These are phyloP conservation scores for Aphidius gifuensis DNA, from an alignment of 1,140 invertebrate species.

Conservation along the genomic window DNA sequence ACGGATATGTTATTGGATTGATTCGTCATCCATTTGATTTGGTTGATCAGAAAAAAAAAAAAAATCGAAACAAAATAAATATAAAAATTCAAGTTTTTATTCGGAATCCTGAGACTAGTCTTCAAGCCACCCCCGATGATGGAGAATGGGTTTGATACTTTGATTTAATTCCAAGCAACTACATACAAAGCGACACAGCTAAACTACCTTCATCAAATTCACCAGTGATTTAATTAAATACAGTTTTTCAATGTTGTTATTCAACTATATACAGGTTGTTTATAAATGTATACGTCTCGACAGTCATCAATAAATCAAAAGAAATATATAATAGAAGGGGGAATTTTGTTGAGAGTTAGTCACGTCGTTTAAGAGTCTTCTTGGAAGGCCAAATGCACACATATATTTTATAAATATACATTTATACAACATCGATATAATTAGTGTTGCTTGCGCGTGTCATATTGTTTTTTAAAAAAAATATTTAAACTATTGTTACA, in stretches of 20 bases:
- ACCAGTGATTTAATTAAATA: conserved; percentile 43
- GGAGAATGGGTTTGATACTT: too few relatives aligned
- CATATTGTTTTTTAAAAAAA: conserved; percentile 3
- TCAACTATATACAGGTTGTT: neutral
- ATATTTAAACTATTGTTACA: too few relatives aligned
- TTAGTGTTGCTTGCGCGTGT: conserved; percentile 39
- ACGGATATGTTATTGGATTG: conserved; percentile 26
- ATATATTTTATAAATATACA: conserved; percentile 42
- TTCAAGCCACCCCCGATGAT: conserved; percentile 24
- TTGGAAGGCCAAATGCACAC: neutral
- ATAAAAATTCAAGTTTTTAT: conserved; percentile 35
- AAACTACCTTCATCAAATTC: conserved; percentile 18
- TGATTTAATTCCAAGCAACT: too few relatives aligned
- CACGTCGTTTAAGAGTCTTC: too few relatives aligned
- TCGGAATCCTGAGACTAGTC: conserved; percentile 40
- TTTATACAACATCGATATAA: conserved; percentile 39
- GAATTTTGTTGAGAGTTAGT: too few relatives aligned
- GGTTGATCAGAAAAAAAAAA: conserved; percentile 2
- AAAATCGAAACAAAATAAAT: conserved; percentile 17
- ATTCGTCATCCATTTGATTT: conserved; percentile 36
- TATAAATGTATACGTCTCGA: conserved; percentile 27
- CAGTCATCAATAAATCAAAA: conserved; percentile 40
- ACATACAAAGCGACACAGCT: too few relatives aligned
- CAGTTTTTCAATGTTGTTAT: conserved; percentile 38
- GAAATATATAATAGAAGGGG: conserved; percentile 23